Conservation (phyloP, 2,113 vertebrate genomes). For the Recurvirostra avosetta region DNA sequence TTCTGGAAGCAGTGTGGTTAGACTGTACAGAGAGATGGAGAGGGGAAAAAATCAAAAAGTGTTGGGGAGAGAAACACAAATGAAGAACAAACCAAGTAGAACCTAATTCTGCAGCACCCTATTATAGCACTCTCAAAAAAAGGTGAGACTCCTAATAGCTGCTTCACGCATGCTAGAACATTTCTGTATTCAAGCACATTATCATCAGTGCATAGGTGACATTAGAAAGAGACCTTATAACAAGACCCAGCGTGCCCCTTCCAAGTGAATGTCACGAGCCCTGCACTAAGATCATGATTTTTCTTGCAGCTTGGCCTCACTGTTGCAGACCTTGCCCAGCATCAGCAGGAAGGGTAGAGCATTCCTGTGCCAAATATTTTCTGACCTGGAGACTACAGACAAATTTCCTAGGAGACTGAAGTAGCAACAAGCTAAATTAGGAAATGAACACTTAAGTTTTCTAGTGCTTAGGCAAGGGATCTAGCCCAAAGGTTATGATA, state of each 20-base stretch:
- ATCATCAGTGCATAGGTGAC: not conserved
- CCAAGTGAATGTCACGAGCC: not conserved
- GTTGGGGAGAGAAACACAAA: not conserved
- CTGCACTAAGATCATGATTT: not conserved
- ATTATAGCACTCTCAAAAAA: not conserved
- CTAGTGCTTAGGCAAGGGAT: not conserved
- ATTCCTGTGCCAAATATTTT: not conserved
- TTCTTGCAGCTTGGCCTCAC: not conserved
- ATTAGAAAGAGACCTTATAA: not conserved
- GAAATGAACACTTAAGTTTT: conserved; percentile 8
- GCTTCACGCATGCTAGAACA: not conserved
- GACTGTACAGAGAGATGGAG: not conserved
- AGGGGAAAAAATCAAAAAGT: not conserved
- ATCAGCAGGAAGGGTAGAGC: not conserved
- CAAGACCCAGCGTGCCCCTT: not conserved
- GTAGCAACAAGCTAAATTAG: not conserved
- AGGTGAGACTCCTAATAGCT: not conserved
- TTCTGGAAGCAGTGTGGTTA: not conserved
- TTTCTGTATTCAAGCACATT: not conserved
- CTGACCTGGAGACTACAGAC: not conserved
- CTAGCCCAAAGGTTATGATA: not conserved
- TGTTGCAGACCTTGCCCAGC: not conserved
- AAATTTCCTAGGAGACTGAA: not conserved
- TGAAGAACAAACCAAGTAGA: not conserved
- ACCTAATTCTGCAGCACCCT: not conserved